phyloP scores from a whole-genome alignment of 2,888 invertebrate species.

The Morpho helenor region DNA sequence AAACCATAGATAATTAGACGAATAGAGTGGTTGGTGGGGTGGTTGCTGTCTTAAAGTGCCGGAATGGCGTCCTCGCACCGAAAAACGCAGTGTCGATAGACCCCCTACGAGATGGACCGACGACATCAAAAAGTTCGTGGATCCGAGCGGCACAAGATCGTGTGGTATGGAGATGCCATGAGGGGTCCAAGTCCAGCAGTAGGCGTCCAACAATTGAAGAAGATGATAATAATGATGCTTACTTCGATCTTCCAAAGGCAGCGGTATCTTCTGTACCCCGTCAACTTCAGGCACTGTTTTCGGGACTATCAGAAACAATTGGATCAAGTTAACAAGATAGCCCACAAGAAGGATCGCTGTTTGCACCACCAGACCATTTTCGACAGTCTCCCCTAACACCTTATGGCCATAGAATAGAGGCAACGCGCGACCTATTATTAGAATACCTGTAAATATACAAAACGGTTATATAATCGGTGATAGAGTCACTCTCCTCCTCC shows the following conservation, averaged over 20 bases:
- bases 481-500: too few relatives aligned
- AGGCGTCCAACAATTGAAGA: too few relatives aligned
- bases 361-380: constrained; percentile 16
- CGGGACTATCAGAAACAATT: constrained; percentile 19
- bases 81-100: too few relatives aligned
- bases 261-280: constrained; percentile 8
- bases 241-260: constrained; percentile 19
- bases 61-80: too few relatives aligned
- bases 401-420: constrained; percentile 12
- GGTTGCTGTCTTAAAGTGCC: too few relatives aligned
- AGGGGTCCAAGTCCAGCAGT: too few relatives aligned
- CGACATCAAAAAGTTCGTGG: too few relatives aligned
- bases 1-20: neutral
- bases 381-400: constrained; percentile 4
- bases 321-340: constrained; percentile 13
- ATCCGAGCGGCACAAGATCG: too few relatives aligned
- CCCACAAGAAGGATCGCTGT: constrained; percentile 6
- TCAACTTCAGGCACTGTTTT: constrained; percentile 15
- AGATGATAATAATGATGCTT: neutral
- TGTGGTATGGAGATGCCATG: too few relatives aligned
- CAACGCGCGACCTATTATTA: constrained; percentile 13
- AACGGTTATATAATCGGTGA: too few relatives aligned
- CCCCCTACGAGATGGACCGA: too few relatives aligned
- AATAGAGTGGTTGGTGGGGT: too few relatives aligned
- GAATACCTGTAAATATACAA: constrained; percentile 5